phyloP scores from a whole-genome alignment of 2,888 invertebrate genomes.

The Trichogramma dendrolimi region DNA sequence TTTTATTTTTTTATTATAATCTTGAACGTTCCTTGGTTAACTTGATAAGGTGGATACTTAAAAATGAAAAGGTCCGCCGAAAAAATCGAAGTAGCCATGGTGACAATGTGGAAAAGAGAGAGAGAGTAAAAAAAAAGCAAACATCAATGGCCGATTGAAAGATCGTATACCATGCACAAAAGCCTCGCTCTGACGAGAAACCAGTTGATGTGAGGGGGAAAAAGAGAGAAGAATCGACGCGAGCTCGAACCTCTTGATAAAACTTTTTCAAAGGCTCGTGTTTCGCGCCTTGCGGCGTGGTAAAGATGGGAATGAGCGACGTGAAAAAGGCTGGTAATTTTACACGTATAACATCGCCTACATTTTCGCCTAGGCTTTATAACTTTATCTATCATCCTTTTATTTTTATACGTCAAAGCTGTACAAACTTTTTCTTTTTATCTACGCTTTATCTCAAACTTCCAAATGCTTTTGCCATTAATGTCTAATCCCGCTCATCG shows the following conservation, averaged over 20 bases:
- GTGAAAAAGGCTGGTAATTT: neutral
- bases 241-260: slow-evolving; percentile 26
- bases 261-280: slow-evolving; percentile 33
- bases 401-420: too few relatives aligned
- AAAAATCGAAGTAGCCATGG: too few relatives aligned
- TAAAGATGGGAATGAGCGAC: neutral
- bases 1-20: neutral
- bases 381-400: too few relatives aligned
- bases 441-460: too few relatives aligned
- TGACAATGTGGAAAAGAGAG: neutral
- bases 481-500: too few relatives aligned
- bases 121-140: neutral
- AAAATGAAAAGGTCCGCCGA: slow-evolving; percentile 7
- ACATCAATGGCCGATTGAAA: slow-evolving; percentile 2
- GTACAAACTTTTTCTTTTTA: too few relatives aligned
- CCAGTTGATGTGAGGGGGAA: neutral
- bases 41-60: neutral
- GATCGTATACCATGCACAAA: too few relatives aligned
- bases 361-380: too few relatives aligned
- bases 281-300: slow-evolving; percentile 25
- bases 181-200: too few relatives aligned
- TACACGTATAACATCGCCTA: too few relatives aligned
- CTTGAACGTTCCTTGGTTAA: neutral
- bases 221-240: neutral
- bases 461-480: too few relatives aligned